Percentiles rank a stretch among this genome's conserved stretches.
These are phyloP conservation scores for Micropoecilia bifurca DNA, from an alignment of 2,797 vertebrate genomes.

Conservation along the genomic window DNA sequence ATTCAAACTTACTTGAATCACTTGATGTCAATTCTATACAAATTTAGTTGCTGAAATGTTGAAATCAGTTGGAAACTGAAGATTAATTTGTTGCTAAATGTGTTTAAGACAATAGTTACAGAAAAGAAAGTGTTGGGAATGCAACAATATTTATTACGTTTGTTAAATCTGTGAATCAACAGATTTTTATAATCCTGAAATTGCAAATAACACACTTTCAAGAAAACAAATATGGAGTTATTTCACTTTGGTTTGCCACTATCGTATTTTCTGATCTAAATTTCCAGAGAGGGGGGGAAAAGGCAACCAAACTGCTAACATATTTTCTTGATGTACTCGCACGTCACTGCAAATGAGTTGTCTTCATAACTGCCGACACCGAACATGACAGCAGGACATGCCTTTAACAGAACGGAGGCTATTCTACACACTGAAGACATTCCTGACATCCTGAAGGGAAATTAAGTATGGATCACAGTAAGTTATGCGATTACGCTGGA, in stretches of 20 bases:
- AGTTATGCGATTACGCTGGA: constrained; percentile 70
- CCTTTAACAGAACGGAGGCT: constrained; percentile 38
- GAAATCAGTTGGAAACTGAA: not conserved
- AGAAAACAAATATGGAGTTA: not conserved
- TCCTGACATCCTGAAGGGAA: constrained; percentile 46
- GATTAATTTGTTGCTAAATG: not conserved
- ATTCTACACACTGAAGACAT: constrained; percentile 40
- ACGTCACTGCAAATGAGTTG: not conserved
- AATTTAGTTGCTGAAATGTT: constrained; percentile 1
- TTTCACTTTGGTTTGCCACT: not conserved
- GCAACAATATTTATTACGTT: not conserved
- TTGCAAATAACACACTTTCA: not conserved
- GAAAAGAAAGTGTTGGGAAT: not conserved
- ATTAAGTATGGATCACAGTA: constrained; percentile 69
- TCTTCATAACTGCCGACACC: not conserved
- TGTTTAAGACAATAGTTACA: not conserved
- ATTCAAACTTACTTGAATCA: not conserved
- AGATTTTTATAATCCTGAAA: not conserved
- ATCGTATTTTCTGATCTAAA: not conserved
- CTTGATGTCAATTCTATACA: not conserved
- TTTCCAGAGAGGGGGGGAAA: not conserved
- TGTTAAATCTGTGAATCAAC: not conserved
- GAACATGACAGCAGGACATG: constrained; percentile 25
- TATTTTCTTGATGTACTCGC: not conserved
- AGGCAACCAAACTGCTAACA: not conserved